phyloP scores from a whole-genome alignment of 1,140 invertebrate species.

The Cheumatopsyche charites region DNA sequence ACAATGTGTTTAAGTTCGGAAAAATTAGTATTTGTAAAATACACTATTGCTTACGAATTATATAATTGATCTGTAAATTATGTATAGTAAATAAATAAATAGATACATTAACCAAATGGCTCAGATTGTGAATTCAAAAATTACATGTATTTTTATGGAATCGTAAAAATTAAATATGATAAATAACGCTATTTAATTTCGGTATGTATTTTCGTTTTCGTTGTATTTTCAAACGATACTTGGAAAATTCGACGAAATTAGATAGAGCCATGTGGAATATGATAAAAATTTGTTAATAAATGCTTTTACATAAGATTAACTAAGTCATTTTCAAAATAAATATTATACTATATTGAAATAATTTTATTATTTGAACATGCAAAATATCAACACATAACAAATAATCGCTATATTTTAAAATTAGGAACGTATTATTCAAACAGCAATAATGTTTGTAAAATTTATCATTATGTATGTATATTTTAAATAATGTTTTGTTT shows the following conservation, averaged over 20 bases:
- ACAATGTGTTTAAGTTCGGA: too few relatives aligned
- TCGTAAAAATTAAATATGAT: too few relatives aligned
- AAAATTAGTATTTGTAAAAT: too few relatives aligned
- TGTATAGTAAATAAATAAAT: constrained; percentile 5
- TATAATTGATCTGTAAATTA: constrained; percentile 12
- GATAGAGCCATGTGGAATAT: not conserved
- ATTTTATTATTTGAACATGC: constrained; percentile 4
- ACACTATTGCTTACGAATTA: constrained; percentile 10
- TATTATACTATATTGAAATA: not conserved
- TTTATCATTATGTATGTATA: constrained; percentile 23
- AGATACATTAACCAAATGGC: not conserved
- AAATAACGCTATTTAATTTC: too few relatives aligned
- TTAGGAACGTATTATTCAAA: constrained; percentile 9
- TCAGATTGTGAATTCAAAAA: too few relatives aligned
- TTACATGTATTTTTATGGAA: too few relatives aligned
- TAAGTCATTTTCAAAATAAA: constrained; percentile 15
- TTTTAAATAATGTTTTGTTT: constrained; percentile 16
- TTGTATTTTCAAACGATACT: too few relatives aligned
- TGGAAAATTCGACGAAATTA: too few relatives aligned
- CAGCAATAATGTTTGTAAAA: constrained; percentile 29
- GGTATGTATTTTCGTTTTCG: too few relatives aligned
- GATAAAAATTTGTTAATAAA: constrained; percentile 3
- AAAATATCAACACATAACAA: constrained; percentile 4
- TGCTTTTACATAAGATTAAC: constrained; percentile 12
- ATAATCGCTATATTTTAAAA: constrained; percentile 26